These are phyloP conservation scores for Nymphicus hollandicus DNA, from an alignment of 2,113 vertebrate genomes.

Conservation along the genomic window DNA sequence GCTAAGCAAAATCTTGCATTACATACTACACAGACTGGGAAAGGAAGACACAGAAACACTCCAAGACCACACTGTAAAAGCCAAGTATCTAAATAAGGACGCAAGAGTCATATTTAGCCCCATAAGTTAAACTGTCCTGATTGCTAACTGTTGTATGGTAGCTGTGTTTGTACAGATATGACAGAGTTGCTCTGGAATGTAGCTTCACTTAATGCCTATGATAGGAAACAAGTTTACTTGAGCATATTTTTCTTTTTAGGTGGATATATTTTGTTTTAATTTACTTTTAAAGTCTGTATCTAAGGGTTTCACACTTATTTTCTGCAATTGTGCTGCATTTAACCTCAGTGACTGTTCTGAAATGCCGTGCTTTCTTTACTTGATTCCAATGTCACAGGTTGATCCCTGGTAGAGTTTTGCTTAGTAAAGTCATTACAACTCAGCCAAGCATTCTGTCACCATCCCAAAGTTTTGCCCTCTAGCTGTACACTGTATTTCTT, in stretches of 20 bases:
- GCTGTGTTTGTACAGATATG: neutral
- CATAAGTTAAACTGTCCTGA: neutral
- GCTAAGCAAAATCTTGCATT: neutral
- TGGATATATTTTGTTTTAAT: no score
- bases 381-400: neutral
- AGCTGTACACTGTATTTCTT: neutral
- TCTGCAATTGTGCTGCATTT: neutral
- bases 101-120: neutral
- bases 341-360: neutral
- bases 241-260: neutral
- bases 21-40: neutral
- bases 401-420: neutral
- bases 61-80: neutral
- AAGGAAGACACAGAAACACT: neutral
- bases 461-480: neutral
- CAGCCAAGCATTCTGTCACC: neutral
- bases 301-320: neutral
- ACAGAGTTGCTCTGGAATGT: neutral
- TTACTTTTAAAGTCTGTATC: neutral
- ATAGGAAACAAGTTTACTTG: neutral
- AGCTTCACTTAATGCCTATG: neutral
- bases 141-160: neutral
- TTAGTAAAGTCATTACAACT: neutral
- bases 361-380: neutral
- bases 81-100: neutral